Evolutionary conservation across 2,888 invertebrate species (phyloP).

Genomic region (Sisyra nigra): DNA sequence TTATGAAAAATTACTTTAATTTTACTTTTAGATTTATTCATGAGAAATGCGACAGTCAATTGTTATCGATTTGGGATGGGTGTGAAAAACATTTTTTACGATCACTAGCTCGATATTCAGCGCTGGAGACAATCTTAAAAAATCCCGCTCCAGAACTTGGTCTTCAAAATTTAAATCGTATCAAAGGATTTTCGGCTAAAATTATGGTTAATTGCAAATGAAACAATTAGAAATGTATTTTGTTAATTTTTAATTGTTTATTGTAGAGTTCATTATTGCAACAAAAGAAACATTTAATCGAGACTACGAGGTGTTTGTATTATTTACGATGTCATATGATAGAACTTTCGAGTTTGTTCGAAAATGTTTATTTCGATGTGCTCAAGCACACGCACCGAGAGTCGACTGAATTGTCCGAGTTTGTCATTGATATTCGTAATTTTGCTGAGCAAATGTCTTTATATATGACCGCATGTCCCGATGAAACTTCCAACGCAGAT

Average conservation of each 20-base stretch:
- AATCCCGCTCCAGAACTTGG: conserved; percentile 67
- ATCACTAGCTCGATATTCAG: conserved; percentile 49
- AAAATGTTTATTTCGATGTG: conserved; percentile 14
- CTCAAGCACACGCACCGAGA: conserved; percentile 12
- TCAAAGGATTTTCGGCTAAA: conserved; percentile 71
- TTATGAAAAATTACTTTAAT: too few relatives aligned
- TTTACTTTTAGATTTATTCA: conserved; percentile 12
- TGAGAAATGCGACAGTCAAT: conserved; percentile 29
- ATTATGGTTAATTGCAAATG: conserved; percentile 37
- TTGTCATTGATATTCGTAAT: background rate
- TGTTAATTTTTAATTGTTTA: conserved; percentile 8
- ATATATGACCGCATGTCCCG: too few relatives aligned
- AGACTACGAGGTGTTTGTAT: conserved; percentile 37
- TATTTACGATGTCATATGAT: conserved; percentile 35
- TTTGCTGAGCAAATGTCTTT: background rate
- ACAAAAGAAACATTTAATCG: conserved; percentile 45
- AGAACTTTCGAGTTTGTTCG: conserved; percentile 20
- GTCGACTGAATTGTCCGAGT: conserved; percentile 14
- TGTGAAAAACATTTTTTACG: conserved; percentile 61
- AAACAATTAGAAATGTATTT: background rate
- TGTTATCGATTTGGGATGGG: conserved; percentile 47
- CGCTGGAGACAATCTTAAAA: conserved; percentile 40
- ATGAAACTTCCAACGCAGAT: too few relatives aligned
- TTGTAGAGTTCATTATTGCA: conserved; percentile 43
- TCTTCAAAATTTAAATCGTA: conserved; percentile 62